phyloP scores from a whole-genome alignment of 2,888 invertebrate species.

The Troilus luridus region DNA sequence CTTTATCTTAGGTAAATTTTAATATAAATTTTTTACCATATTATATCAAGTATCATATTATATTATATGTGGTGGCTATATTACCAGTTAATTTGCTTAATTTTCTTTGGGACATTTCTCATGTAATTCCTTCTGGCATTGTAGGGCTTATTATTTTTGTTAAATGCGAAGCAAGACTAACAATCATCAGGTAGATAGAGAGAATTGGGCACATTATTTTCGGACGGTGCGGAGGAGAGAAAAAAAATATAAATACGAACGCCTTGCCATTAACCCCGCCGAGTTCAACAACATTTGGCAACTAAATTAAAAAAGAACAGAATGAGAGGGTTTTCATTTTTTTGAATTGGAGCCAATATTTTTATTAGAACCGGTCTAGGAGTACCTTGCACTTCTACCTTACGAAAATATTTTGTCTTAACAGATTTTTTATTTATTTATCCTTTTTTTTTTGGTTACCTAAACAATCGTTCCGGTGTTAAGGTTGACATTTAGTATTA shows the following conservation, averaged over 20 bases:
- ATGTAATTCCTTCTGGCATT: neutral
- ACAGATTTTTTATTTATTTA: neutral
- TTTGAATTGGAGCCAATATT: conserved; percentile 52
- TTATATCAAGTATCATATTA: too few species aligned
- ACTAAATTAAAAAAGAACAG: conserved; percentile 47
- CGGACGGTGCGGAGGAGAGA: neutral
- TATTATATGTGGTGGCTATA: too few species aligned
- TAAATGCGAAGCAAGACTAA: neutral
- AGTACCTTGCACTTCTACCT: conserved; percentile 23
- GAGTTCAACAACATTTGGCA: conserved; percentile 54
- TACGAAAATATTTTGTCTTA: neutral
- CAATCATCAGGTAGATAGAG: neutral
- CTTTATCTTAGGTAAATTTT: too few species aligned
- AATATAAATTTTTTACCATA: too few species aligned
- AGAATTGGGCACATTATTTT: neutral
- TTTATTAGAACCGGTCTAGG: conserved; percentile 39
- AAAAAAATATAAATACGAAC: conserved; percentile 14
- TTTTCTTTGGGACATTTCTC: too few species aligned
- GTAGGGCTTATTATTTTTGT: neutral
- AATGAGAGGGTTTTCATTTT: conserved; percentile 24
- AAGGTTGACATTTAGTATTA: too few species aligned
- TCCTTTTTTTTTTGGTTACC: too few species aligned
- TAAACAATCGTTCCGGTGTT: too few species aligned
- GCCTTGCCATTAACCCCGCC: conserved; percentile 12
- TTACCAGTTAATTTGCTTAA: too few species aligned